Conservation (phyloP, 1,140 invertebrate species). For the Aphidius gifuensis region DNA sequence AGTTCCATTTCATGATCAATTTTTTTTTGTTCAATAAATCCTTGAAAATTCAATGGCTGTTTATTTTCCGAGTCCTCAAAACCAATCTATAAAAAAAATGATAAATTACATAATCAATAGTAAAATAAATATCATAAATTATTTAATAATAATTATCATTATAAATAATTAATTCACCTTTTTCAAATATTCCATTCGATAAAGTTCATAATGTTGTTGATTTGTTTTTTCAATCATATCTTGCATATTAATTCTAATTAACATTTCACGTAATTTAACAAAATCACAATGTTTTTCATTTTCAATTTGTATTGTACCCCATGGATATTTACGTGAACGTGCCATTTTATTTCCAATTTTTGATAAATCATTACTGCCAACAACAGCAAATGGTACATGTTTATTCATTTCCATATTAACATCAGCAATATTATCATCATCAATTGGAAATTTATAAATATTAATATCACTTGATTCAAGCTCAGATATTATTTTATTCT, state of each 20-base stretch:
- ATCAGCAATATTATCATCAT: constrained; percentile 94
- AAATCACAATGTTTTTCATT: constrained; percentile 99
- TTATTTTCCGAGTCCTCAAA: no score
- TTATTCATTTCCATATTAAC: constrained; percentile 90
- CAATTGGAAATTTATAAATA: constrained; percentile 96
- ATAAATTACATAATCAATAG: no score
- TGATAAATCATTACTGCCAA: constrained; percentile 96
- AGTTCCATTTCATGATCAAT: no score
- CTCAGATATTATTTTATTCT: constrained; percentile 84
- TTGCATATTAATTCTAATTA: constrained; percentile 98
- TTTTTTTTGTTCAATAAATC: no score
- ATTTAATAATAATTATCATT: not conserved
- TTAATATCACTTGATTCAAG: constrained; percentile 84
- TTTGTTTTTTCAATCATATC: constrained; percentile 98
- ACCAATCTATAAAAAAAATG: no score
- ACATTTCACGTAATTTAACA: constrained; percentile 96
- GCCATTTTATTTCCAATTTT: constrained; percentile 95
- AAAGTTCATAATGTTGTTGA: constrained; percentile 91
- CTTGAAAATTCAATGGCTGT: no score
- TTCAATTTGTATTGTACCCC: constrained; percentile 99
- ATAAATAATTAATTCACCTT: constrained; percentile 53
- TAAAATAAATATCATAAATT: not conserved
- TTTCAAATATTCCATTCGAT: constrained; percentile 87
- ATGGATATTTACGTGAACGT: constrained; percentile 94
- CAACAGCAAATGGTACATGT: constrained; percentile 95